Evolutionary conservation across 2,888 invertebrate species (phyloP).

Genomic region (Cerceris ruficornis): DNA sequence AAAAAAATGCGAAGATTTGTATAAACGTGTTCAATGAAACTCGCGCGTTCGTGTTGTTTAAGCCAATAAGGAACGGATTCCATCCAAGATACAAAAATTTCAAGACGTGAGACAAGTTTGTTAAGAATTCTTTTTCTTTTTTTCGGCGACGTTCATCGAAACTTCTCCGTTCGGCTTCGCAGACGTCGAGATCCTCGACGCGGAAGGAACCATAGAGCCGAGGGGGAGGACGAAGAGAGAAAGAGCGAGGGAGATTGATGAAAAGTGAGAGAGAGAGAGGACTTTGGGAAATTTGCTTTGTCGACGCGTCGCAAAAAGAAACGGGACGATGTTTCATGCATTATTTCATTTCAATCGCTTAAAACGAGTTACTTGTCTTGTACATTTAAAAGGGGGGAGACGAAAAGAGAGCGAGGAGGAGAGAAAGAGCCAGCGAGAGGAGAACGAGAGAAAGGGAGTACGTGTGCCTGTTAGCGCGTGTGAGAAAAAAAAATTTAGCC

Average conservation of each 20-base stretch:
- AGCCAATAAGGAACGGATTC: slow-evolving; percentile 75
- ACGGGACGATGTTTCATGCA: slow-evolving; percentile 64
- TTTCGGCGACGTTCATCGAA: slow-evolving; percentile 35
- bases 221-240: slow-evolving; percentile 11
- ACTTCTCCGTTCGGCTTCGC: slow-evolving; percentile 14
- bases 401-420: not conserved
- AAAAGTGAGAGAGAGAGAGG: not conserved
- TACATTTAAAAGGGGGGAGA: slow-evolving; percentile 56
- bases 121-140: slow-evolving; percentile 11
- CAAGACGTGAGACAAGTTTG: not conserved
- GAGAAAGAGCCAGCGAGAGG: slow-evolving; percentile 27
- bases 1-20: slow-evolving; percentile 37
- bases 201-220: not conserved
- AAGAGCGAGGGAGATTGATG: slow-evolving; percentile 6
- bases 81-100: slow-evolving; percentile 69
- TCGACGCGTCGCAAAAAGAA: slow-evolving; percentile 26
- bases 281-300: slow-evolving; percentile 24
- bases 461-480: slow-evolving; percentile 47
- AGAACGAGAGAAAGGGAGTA: slow-evolving; percentile 34
- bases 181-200: not conserved
- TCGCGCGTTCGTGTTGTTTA: slow-evolving; percentile 68
- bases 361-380: slow-evolving; percentile 66
- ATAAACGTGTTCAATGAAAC: slow-evolving; percentile 60
- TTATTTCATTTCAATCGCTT: slow-evolving; percentile 70
- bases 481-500: slow-evolving; percentile 54